phyloP scores from a whole-genome alignment of 2,797 vertebrate genomes.

The Emydoidea blandingii region DNA sequence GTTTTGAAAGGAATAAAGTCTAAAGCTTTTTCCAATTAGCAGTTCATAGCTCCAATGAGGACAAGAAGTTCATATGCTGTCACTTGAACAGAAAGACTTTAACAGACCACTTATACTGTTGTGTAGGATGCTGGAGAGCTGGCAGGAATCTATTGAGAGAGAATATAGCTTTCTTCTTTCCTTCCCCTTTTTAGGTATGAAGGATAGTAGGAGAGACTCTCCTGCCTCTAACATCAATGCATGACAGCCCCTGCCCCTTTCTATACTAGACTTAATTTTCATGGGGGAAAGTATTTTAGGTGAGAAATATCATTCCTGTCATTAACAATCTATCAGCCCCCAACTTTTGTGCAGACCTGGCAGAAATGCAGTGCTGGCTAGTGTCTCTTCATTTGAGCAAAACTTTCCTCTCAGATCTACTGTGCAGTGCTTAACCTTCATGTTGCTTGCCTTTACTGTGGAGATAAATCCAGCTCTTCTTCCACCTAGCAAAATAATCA shows the following conservation, averaged over 20 bases:
- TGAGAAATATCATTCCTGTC: neutral
- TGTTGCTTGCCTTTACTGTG: neutral
- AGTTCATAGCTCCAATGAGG: neutral
- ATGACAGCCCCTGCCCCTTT: neutral
- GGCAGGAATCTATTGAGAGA: neutral
- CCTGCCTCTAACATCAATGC: neutral
- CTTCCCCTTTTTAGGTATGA: neutral
- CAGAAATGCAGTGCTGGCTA: neutral
- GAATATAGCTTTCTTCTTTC: neutral
- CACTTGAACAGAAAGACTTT: neutral
- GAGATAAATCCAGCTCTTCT: neutral
- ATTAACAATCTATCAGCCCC: neutral
- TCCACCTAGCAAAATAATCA: neutral
- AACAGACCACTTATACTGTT: neutral
- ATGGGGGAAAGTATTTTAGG: neutral
- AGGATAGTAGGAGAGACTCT: neutral
- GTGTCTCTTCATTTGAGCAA: neutral
- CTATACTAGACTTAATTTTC: neutral
- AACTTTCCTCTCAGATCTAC: neutral
- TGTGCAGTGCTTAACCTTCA: neutral
- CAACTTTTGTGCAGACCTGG: neutral
- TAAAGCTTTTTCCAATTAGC: neutral
- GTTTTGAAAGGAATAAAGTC: neutral
- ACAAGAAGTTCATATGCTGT: neutral
- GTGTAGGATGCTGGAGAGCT: neutral